Base-by-base conservation (phyloP, 2,113 vertebrate genomes). In the Corvus hawaiiensis region DNA sequence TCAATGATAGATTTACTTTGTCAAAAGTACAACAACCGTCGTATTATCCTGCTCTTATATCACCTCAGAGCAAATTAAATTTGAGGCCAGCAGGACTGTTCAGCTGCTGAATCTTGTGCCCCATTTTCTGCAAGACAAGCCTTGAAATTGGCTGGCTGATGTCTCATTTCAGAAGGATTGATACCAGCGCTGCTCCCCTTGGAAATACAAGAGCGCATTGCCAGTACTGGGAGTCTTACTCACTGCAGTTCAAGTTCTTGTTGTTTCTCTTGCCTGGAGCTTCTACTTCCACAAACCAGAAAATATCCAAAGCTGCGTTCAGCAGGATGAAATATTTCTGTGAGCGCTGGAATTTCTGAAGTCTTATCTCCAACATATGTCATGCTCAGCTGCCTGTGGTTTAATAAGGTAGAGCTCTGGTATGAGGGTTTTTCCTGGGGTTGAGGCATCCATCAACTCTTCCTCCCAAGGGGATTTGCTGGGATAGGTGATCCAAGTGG, bases 141-240 rank as follows among this genome's bases (percentile, higher is more conserved):
- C 64, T 59, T 74, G 73, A 88, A 92, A 96, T 77, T 86, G 88
- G n/a, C 55, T 95, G 58, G 62, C 75, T 94, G 92, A 93, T 94
- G 75, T 90, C 76, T 96, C 86, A 77, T 90, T 94, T 86, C 20
- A 18, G 76, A 48, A 79, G 93, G 66, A 90, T 61, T 78, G 91
- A 92, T 91, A 30, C 73, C 17, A 5, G n/a, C 2, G 7, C 61
- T 79, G 69, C 61, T 84, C 68, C 75, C 63, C 80, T 52, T 44
- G 66, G 58, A 89, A 91, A 87, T 33, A 81, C 87, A 56, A 44
- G 72, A 51, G 24, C 2, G 1, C 0, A 2, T 41, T 49, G 56
- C 48, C 10, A 11, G 17, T 48, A 52, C 39, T 7, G 1, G 13
- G 68, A 87, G 49, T 94, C 91, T 94, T 19, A 72, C 82, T 89